These are phyloP conservation scores for Buathra laborator DNA, from an alignment of 2,888 invertebrate species.

Conservation along the genomic window DNA sequence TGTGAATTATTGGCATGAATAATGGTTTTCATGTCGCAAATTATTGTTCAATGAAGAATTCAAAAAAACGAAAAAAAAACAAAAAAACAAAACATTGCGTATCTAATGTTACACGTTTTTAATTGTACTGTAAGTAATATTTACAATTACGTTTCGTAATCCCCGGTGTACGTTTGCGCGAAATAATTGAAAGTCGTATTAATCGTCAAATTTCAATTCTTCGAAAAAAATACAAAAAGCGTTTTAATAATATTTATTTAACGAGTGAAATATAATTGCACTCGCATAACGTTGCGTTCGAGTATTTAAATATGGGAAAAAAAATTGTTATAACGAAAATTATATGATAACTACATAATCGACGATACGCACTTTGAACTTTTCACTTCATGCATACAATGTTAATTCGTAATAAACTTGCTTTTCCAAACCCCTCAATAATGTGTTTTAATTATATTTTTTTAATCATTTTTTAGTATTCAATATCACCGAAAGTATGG, in stretches of 20 bases:
- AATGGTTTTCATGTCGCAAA: not conserved
- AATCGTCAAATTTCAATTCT: slow-evolving; percentile 5
- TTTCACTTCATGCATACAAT: slow-evolving; percentile 63
- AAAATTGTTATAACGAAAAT: slow-evolving; percentile 52
- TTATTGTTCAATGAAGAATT: slow-evolving; percentile 4
- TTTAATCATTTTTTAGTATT: not conserved
- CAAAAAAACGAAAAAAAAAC: slow-evolving; percentile 3
- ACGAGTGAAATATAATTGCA: slow-evolving; percentile 65
- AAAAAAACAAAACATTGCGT: slow-evolving; percentile 27
- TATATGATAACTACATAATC: slow-evolving; percentile 41
- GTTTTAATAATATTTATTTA: slow-evolving; percentile 1
- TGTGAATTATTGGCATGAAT: slow-evolving; percentile 22
- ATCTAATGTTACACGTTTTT: not conserved
- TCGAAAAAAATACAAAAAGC: not conserved
- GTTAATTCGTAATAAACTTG: slow-evolving; percentile 64
- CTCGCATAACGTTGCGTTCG: slow-evolving; percentile 36
- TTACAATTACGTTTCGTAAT: slow-evolving; percentile 12
- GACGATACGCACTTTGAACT: slow-evolving; percentile 54
- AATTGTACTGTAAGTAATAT: slow-evolving; percentile 6
- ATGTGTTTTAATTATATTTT: slow-evolving; percentile 1
- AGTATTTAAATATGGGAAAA: slow-evolving; percentile 36
- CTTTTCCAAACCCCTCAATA: slow-evolving; percentile 44
- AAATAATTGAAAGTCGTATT: not conserved
- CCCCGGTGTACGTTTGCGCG: not conserved
- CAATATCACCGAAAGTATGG: not conserved